Evolutionary conservation across 2,113 vertebrate genomes (phyloP).

Genomic region (Diglossa brunneiventris): DNA sequence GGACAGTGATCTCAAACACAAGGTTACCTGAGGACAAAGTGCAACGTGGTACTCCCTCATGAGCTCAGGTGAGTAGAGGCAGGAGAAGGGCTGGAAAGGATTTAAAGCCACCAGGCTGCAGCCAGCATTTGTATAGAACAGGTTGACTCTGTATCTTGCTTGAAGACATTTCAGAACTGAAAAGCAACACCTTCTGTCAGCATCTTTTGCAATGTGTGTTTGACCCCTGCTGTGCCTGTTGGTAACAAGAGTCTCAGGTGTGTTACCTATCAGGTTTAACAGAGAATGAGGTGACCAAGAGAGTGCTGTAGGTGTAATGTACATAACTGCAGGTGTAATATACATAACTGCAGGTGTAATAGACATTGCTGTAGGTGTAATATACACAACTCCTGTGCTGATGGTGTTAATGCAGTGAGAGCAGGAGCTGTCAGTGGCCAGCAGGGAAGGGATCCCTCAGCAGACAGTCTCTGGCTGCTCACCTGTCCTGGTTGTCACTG

Average conservation of each 20-base stretch:
- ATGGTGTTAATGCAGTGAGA: not conserved
- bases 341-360: fast-evolving
- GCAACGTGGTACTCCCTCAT: constrained; percentile 90
- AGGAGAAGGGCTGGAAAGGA: constrained; percentile 87
- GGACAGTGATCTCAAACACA: not conserved
- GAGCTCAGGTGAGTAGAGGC: constrained; percentile 86
- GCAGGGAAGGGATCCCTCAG: not conserved
- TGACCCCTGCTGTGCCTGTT: not conserved
- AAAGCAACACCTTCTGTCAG: constrained; percentile 48
- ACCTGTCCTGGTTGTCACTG: constrained; percentile 90
- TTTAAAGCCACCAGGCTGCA: constrained; percentile 96
- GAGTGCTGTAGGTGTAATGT: fast-evolving
- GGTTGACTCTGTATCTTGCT: constrained; percentile 81
- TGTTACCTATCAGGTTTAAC: not conserved
- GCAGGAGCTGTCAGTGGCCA: not conserved
- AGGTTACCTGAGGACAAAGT: constrained; percentile 84
- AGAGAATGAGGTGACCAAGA: not conserved
- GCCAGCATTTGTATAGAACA: constrained; percentile 95
- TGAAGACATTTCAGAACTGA: constrained; percentile 94
- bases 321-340: not conserved
- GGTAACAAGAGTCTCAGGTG: not conserved
- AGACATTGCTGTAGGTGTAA: not conserved
- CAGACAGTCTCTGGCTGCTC: not conserved
- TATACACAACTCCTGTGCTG: not conserved
- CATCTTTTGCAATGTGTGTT: not conserved